A percentile compares a stretch with the other conserved stretches of the same genome.
Evolutionary conservation across 2,113 vertebrate genomes (phyloP).

Genomic region (Phodopus roborovskii): DNA sequence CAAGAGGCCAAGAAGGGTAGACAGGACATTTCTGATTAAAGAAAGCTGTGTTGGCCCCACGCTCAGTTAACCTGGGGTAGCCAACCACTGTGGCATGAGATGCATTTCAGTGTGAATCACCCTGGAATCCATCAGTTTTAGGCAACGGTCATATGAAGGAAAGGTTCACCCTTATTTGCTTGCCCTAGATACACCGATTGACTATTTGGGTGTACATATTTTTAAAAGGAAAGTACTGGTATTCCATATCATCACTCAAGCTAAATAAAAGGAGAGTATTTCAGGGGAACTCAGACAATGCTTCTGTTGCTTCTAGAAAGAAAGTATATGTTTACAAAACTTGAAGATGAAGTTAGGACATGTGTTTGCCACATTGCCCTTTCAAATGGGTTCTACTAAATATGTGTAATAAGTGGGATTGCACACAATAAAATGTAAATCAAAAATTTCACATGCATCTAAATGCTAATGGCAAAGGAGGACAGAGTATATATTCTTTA

Average conservation of each 20-base stretch:
- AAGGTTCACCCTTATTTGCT: neutral
- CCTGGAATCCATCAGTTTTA: conserved; percentile 16
- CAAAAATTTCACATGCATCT: conserved; percentile 11
- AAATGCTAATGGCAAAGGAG: neutral
- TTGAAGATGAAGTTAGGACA: conserved; percentile 9
- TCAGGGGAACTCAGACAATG: conserved; percentile 4
- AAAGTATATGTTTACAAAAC: neutral
- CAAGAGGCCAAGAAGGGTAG: conserved; percentile 34
- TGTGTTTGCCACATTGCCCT: neutral
- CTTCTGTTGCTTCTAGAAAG: conserved; percentile 17
- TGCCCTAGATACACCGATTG: neutral
- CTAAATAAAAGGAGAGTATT: conserved; percentile 20
- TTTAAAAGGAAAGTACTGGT: neutral
- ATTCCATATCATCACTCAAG: neutral
- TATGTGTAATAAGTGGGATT: neutral
- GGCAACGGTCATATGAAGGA: neutral
- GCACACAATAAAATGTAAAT: neutral
- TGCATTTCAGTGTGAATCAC: neutral
- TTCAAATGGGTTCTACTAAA: neutral
- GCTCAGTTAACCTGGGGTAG: neutral
- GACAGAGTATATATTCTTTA: neutral
- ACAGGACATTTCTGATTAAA: conserved; percentile 19
- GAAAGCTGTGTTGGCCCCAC: conserved; percentile 15
- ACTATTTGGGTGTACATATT: neutral
- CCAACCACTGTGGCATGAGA: neutral